phyloP scores from a whole-genome alignment of 2,797 vertebrate genomes.

The Ispidina picta region DNA sequence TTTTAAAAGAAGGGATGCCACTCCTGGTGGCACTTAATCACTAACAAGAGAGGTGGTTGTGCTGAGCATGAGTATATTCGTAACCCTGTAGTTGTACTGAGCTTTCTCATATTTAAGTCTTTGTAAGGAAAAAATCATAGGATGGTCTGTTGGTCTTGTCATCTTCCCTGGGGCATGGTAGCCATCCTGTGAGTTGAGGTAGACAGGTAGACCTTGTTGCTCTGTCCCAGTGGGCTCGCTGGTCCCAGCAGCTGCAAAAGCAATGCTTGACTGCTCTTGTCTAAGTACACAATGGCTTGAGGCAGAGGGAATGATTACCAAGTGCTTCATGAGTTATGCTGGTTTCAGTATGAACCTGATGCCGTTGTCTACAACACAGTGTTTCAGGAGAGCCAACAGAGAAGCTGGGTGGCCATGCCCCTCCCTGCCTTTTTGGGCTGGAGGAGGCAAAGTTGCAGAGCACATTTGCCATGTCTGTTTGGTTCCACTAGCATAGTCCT shows the following conservation, averaged over 20 bases:
- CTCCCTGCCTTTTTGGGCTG: not conserved
- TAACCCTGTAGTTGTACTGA: not conserved
- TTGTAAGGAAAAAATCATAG: not conserved
- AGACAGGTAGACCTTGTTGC: not conserved
- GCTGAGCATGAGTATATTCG: not conserved
- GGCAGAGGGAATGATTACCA: not conserved
- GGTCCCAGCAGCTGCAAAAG: not conserved
- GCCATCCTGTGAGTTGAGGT: not conserved
- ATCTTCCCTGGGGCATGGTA: not conserved
- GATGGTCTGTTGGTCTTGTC: not conserved
- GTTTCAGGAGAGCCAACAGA: not conserved
- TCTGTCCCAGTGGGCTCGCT: not conserved
- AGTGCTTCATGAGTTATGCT: not conserved
- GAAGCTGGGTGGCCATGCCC: not conserved
- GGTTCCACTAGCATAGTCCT: not conserved
- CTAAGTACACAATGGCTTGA: not conserved
- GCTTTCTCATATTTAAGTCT: not conserved
- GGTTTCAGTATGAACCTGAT: not conserved
- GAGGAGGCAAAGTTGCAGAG: not conserved
- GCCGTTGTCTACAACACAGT: not conserved
- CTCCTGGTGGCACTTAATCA: not conserved
- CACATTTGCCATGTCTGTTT: rapidly evolving
- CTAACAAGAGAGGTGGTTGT: not conserved
- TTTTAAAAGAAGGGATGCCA: not conserved
- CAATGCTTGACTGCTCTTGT: not conserved